A percentile compares a stretch with the other conserved stretches of the same genome.
phyloP scores from a whole-genome alignment of 92 coral and sea anemone genomes.

The Zoanthus sansibaricus region DNA sequence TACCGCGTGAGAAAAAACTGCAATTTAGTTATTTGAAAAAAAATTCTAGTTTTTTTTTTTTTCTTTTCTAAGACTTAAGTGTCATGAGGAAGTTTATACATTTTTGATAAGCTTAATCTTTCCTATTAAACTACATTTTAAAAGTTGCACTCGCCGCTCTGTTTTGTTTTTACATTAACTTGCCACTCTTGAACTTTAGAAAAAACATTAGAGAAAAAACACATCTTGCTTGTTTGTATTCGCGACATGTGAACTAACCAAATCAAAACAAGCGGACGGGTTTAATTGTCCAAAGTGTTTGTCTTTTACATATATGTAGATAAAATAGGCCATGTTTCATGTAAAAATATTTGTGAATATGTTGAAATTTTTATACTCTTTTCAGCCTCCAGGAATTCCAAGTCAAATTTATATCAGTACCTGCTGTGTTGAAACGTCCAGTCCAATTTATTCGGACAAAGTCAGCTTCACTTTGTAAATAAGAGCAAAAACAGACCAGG shows the following conservation, averaged over 20 bases:
- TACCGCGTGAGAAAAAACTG: constrained; percentile 91
- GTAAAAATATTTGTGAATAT: background rate
- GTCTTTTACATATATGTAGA: constrained; percentile 8
- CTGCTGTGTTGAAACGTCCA: background rate
- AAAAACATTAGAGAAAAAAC: constrained; percentile 26
- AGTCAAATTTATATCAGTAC: background rate
- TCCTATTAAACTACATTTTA: background rate
- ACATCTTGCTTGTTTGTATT: constrained; percentile 21
- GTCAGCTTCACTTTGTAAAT: background rate
- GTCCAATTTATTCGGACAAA: background rate
- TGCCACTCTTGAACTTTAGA: constrained; percentile 6
- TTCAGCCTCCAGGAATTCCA: background rate
- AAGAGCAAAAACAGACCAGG: background rate
- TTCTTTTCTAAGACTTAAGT: too few species aligned
- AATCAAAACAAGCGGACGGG: constrained; percentile 14
- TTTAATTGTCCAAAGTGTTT: constrained; percentile 15
- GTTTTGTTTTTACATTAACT: constrained; percentile 19
- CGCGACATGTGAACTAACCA: constrained; percentile 22
- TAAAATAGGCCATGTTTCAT: constrained; percentile 1
- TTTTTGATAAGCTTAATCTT: background rate
- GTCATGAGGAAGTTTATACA: background rate
- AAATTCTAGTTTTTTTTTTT: too few species aligned
- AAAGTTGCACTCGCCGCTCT: background rate
- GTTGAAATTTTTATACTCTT: background rate
- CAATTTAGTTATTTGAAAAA: constrained; percentile 47